Conservation (phyloP, 2,888 invertebrate genomes). For the Smittia sp. region DNA sequence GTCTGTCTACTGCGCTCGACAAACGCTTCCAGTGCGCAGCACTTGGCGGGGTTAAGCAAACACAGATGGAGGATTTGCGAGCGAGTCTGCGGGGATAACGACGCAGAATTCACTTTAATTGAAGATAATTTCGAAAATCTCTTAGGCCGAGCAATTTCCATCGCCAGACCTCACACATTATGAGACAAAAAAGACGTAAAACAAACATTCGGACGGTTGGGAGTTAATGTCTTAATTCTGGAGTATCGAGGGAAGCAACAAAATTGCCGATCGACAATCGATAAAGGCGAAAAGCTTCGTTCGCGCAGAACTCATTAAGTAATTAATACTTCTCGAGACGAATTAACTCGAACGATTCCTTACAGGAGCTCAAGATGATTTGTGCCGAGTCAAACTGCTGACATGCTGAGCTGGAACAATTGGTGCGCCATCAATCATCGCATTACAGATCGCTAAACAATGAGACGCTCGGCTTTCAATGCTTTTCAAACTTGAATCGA, state of each 20-base stretch:
- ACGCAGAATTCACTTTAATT: background rate
- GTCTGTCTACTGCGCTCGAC: background rate
- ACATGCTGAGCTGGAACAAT: constrained; percentile 10
- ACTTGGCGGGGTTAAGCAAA: background rate
- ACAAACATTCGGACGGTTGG: background rate
- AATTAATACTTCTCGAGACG: background rate
- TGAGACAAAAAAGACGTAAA: constrained; percentile 23
- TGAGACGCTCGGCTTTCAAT: background rate
- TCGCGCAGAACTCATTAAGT: constrained; percentile 8
- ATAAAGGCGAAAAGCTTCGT: background rate
- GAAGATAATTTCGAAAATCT: constrained; percentile 26
- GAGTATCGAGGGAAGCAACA: background rate
- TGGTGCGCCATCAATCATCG: constrained; percentile 12
- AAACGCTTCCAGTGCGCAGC: constrained; percentile 4
- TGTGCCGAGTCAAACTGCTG: background rate
- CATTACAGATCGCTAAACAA: background rate
- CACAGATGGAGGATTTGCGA: background rate
- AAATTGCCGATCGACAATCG: background rate
- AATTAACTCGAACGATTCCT: background rate
- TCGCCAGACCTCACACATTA: constrained; percentile 29
- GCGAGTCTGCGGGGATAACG: background rate
- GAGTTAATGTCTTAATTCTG: constrained; percentile 30
- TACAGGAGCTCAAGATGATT: background rate
- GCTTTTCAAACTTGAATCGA: too few relatives aligned
- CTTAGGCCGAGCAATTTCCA: background rate